Percentiles rank a stretch among this genome's conserved stretches.
Evolutionary conservation across 2,113 vertebrate genomes (phyloP).

Genomic region (Passerina amoena): DNA sequence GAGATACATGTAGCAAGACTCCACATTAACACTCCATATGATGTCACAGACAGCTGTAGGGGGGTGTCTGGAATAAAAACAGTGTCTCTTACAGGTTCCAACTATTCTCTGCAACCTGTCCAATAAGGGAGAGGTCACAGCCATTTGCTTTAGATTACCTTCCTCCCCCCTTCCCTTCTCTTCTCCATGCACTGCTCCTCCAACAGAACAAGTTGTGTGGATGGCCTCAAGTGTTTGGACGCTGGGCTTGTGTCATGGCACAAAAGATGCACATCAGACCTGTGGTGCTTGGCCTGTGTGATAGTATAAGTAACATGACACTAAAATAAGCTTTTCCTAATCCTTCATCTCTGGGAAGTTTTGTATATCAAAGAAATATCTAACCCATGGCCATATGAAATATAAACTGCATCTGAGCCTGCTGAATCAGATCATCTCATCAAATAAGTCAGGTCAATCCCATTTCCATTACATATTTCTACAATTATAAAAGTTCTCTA

Average conservation of each 20-base stretch:
- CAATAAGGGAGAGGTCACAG: background rate
- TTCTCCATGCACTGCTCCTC: background rate
- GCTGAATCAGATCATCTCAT: background rate
- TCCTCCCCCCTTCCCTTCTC: background rate
- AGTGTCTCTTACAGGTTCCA: background rate
- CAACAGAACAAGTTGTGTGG: background rate
- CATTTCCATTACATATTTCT: background rate
- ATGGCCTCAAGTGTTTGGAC: background rate
- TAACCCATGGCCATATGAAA: background rate
- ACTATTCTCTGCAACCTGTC: background rate
- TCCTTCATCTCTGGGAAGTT: background rate
- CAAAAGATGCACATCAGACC: background rate
- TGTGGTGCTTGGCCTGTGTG: background rate
- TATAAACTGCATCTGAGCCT: background rate
- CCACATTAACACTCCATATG: background rate
- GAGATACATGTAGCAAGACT: background rate
- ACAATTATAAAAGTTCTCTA: background rate
- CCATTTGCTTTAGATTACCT: background rate
- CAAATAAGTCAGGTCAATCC: background rate
- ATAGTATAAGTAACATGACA: background rate
- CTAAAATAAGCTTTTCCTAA: background rate
- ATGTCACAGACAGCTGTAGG: background rate
- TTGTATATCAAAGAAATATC: background rate
- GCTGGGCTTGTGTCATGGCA: rapidly evolving
- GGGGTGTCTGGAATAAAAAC: background rate